These are phyloP conservation scores for Xenotilapia flavipinnis DNA, from an alignment of 2,113 vertebrate species.

Conservation along the genomic window DNA sequence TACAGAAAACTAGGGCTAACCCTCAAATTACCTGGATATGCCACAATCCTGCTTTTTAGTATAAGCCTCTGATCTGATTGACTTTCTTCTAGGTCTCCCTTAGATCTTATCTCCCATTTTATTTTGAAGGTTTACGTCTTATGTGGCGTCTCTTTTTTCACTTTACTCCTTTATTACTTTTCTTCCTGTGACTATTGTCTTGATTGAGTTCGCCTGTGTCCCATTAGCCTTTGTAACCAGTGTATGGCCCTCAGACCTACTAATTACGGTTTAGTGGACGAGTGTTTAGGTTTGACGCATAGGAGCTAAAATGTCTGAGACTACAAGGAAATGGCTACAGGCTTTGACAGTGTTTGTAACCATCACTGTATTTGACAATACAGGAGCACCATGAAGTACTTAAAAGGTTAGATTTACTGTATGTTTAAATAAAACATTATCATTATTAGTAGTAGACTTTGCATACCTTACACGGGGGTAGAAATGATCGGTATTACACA, in stretches of 20 bases:
- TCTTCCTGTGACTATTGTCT: neutral
- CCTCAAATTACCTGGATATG: neutral
- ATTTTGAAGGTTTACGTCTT: neutral
- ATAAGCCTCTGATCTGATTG: neutral
- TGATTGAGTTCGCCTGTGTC: neutral
- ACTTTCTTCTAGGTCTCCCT: neutral
- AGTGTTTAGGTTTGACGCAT: neutral
- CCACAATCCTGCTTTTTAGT: neutral
- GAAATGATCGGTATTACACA: neutral
- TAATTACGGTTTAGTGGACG: neutral
- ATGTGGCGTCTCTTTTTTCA: neutral
- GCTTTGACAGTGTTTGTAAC: neutral
- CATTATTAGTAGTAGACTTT: neutral
- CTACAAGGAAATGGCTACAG: neutral
- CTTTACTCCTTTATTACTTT: neutral
- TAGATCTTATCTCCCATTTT: neutral
- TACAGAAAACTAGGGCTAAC: neutral
- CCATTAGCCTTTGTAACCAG: neutral
- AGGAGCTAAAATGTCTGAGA: neutral
- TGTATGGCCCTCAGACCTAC: neutral
- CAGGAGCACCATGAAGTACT: rapidly evolving
- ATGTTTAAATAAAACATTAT: neutral
- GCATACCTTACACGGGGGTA: neutral
- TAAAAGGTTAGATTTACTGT: neutral
- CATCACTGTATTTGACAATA: neutral